A percentile compares a stretch with the other conserved stretches of the same genome.
Evolutionary conservation across 2,888 invertebrate genomes (phyloP).

Genomic region (Leptura quadrifasciata): DNA sequence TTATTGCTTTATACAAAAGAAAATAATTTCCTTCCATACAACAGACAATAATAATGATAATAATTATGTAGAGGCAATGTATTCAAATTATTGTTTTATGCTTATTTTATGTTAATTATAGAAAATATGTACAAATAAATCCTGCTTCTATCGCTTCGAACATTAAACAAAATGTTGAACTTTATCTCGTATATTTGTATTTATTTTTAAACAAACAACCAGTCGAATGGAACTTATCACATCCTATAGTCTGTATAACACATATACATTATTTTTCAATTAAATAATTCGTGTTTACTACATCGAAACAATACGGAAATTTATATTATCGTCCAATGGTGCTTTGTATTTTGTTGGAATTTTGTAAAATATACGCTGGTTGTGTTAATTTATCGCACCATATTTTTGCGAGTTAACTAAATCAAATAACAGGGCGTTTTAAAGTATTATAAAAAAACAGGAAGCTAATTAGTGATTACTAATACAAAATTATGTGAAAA

Average conservation of each 20-base stretch:
- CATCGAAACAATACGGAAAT: background rate
- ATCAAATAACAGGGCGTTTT: background rate
- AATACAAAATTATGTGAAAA: too few species aligned
- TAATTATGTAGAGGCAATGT: background rate
- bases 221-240: slow-evolving; percentile 7
- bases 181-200: background rate
- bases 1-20: background rate
- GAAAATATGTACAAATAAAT: background rate
- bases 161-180: background rate
- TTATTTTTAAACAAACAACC: background rate
- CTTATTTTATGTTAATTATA: background rate
- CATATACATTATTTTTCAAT: slow-evolving; percentile 2
- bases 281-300: slow-evolving; percentile 1
- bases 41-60: background rate
- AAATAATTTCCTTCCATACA: background rate
- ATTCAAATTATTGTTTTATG: background rate
- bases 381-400: background rate
- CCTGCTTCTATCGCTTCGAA: background rate
- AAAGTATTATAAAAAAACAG: background rate
- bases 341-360: background rate
- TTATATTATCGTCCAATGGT: background rate
- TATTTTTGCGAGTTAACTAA: background rate
- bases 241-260: background rate
- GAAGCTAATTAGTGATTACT: too few species aligned
- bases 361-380: background rate